Base-by-base conservation (phyloP, 2,888 invertebrate species). In the Chironomus riparius region DNA sequence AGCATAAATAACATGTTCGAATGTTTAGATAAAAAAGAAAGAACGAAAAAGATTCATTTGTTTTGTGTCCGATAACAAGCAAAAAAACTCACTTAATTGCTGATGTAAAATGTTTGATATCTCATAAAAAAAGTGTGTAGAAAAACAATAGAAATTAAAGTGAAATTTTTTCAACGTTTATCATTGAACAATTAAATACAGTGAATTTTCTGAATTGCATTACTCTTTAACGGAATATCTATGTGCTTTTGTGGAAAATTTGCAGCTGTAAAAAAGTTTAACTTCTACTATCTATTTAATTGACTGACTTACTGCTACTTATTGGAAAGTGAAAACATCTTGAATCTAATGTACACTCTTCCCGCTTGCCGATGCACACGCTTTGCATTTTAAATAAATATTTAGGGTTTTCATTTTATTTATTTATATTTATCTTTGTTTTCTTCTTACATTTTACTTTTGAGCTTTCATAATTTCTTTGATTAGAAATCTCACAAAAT, bases 201-300 rank as follows among this genome's bases (percentile, higher is more conserved):
- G 65, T 65, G 65, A 65, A 65, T 65, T 65, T 24, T 65, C 22
- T 24, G 4, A 65, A 65, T 65, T 24, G 65, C 65, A 12, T 21
- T 62, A n/a, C n/a, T 15, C 4, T 15, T 15, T 15, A 18, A n/a
- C 18, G 62, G 22, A 22, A 48, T 22, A 48, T 24, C 56, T 50
- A 71, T 71, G 71, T 71, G 50, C 61, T 28, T 71, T 24, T 71
- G 71, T n/a, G 61, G 61, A 71, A 71, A 56, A 71, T 71, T 50
- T 56, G n/a, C 21, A 10, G 15, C 56, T 28, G 70, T 70, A 70
- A 70, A 47, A 68, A 68, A 70, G 22, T 70, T 70, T 70, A 56
- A 50, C 15, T 50, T 50, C 56, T 15, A 7, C 18, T 56, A 56
- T 56, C 56, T 56, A 56, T 56, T 18, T 56, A 56, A 56, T 56